Percentiles rank a stretch among this genome's conserved stretches.
phyloP scores from a whole-genome alignment of 1,140 invertebrate genomes.

The Drosophila pseudoananassae region DNA sequence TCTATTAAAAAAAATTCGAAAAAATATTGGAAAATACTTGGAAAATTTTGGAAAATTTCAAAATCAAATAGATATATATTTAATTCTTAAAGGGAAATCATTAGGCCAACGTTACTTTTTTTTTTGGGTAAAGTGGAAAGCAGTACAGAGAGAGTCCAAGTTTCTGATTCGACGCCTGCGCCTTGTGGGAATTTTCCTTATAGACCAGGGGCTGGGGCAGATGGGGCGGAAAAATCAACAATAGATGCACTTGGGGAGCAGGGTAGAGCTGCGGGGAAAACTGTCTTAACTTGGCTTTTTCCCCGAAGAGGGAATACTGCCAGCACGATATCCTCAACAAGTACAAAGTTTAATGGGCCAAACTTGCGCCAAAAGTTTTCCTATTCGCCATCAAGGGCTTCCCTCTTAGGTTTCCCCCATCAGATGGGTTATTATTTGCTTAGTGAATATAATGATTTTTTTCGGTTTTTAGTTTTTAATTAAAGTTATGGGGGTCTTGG shows the following conservation, averaged over 20 bases:
- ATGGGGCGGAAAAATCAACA: conserved; percentile 4
- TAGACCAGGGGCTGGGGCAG: neutral
- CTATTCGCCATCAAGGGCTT: conserved; percentile 25
- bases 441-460: neutral
- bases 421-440: conserved; percentile 1
- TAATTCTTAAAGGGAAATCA: conserved; percentile 17
- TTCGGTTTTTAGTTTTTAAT: neutral
- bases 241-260: conserved; percentile 11
- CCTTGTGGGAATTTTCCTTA: conserved; percentile 20
- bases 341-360: conserved; percentile 47
- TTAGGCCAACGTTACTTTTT: conserved; percentile 1
- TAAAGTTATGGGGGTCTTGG: neutral
- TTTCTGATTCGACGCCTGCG: conserved; percentile 38
- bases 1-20: conserved; percentile 1
- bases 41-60: neutral
- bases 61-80: conserved; percentile 1
- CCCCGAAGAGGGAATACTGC: conserved; percentile 23
- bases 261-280: conserved; percentile 5
- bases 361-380: conserved; percentile 28
- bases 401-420: conserved; percentile 7
- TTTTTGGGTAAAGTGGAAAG: neutral
- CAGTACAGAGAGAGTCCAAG: conserved; percentile 10
- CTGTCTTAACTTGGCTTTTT: conserved; percentile 25
- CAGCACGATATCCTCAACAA: conserved; percentile 50
- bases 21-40: neutral